Base-by-base conservation (phyloP, 2,888 invertebrate genomes). In the Nomada fucata region DNA sequence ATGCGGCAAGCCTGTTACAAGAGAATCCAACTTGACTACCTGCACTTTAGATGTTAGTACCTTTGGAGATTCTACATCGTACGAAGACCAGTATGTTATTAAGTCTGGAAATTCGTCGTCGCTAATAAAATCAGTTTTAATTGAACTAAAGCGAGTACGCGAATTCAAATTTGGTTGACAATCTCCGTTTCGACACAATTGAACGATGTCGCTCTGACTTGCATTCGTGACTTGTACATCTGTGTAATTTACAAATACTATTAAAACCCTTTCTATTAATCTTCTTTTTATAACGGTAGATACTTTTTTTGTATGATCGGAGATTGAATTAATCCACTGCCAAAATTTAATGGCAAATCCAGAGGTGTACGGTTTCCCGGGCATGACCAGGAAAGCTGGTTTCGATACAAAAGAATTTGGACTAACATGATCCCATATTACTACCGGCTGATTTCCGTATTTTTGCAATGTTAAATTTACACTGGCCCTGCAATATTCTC, bases 291-390 rank as follows among this genome's bases (percentile, higher is more conserved):
- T 63, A 55, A 83, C 57, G 2, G 64, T 60, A 20, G 71, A 72
- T 10, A 64, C 47, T 76, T 74, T 75, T 53, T 84, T 84, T 9
- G 61, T 63, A 26, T 68, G 73, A 2, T 82, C 74, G n/a, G 60
- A 42, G 4, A 63, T 10, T 2, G 53, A 47, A 59, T 86, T 95
- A 83, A 95, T 95, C 97, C 97, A 97, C 90, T 97, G 96, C 97
- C 97, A 97, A 93, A 97, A 96, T 94, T 97, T 97, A 88, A 97
- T 94, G 23, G 97, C 96, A 93, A 97, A 97, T 0, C 97, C 97
- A 69, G 96, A 95, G 83, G 96, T 95, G 65, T 95, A 95, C 0
- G 95, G 94, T 87, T 95, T 95, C 63, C 73, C 94, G 72, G 86
- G 93, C 89, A 78, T 90, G 75, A 90, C 90, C 72, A 97, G 95